A percentile compares a stretch with the other conserved stretches of the same genome.
Evolutionary conservation across 2,113 vertebrate species (phyloP).

Genomic region (Passer domesticus): DNA sequence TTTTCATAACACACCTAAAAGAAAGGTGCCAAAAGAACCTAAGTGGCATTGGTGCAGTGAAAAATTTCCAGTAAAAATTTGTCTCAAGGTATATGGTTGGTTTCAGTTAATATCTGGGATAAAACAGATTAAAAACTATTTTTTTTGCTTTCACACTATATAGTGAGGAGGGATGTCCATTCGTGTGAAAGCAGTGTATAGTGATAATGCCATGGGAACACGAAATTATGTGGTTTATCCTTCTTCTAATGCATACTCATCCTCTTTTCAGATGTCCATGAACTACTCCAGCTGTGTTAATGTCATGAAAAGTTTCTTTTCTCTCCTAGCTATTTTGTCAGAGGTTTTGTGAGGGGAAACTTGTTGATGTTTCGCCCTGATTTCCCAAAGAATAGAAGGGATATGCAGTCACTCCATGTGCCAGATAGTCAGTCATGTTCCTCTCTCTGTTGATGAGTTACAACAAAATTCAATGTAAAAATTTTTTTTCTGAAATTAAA

Average conservation of each 20-base stretch:
- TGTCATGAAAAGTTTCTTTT: neutral
- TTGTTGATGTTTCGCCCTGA: neutral
- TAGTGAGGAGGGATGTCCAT: neutral
- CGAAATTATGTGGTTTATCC: neutral
- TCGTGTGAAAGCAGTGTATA: neutral
- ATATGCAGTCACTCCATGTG: neutral
- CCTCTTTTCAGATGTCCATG: neutral
- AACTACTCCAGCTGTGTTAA: neutral
- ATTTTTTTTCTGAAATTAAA: neutral
- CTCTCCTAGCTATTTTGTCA: neutral
- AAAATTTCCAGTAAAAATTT: slow-evolving; percentile 51
- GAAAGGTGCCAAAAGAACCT: slow-evolving; percentile 71
- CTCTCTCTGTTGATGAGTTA: neutral
- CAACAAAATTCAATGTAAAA: neutral
- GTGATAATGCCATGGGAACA: neutral
- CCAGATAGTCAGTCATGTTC: neutral
- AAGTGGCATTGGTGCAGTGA: slow-evolving; percentile 45
- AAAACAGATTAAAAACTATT: neutral
- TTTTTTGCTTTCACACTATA: neutral
- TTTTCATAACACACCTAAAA: slow-evolving; percentile 79
- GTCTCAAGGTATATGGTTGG: neutral
- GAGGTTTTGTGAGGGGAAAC: neutral
- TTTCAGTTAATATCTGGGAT: slow-evolving; percentile 27
- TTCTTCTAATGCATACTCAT: neutral
- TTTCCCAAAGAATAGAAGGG: neutral